These are phyloP conservation scores for Podiceps cristatus DNA, from an alignment of 2,113 vertebrate genomes.

Conservation along the genomic window DNA sequence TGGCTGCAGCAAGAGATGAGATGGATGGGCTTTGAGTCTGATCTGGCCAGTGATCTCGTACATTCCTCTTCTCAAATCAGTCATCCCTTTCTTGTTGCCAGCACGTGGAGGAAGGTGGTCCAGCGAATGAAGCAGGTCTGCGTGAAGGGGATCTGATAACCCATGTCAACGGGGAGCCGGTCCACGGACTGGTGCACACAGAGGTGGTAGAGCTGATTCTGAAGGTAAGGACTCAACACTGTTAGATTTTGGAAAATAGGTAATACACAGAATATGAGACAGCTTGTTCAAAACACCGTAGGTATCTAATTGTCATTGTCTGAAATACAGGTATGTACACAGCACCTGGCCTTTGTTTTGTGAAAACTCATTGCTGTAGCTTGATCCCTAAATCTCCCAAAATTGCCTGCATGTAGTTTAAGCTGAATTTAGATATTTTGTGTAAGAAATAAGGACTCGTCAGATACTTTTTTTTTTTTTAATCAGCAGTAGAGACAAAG, in stretches of 20 bases:
- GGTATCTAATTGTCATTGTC: background rate
- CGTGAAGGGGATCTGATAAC: constrained; percentile 96
- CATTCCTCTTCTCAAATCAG: background rate
- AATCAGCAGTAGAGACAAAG: background rate
- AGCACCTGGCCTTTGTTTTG: background rate
- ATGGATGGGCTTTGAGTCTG: background rate
- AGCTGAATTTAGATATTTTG: background rate
- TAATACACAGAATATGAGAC: background rate
- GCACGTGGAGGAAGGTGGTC: constrained; percentile 93
- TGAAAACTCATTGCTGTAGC: background rate
- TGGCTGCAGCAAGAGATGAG: background rate
- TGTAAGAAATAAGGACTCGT: background rate
- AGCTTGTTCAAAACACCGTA: background rate
- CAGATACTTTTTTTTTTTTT: background rate
- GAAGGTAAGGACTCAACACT: constrained; percentile 80
- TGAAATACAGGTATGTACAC: background rate
- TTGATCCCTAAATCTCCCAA: background rate
- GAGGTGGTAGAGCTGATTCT: constrained; percentile 97
- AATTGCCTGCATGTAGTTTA: background rate
- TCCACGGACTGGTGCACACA: constrained; percentile 95
- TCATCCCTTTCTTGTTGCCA: constrained; percentile 63
- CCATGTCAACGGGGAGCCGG: constrained; percentile 94
- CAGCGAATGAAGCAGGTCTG: constrained; percentile 91
- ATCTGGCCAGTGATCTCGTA: background rate
- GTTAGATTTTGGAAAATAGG: background rate